Conservation (phyloP, 1,140 invertebrate species). For the Plectus sambesii region DNA sequence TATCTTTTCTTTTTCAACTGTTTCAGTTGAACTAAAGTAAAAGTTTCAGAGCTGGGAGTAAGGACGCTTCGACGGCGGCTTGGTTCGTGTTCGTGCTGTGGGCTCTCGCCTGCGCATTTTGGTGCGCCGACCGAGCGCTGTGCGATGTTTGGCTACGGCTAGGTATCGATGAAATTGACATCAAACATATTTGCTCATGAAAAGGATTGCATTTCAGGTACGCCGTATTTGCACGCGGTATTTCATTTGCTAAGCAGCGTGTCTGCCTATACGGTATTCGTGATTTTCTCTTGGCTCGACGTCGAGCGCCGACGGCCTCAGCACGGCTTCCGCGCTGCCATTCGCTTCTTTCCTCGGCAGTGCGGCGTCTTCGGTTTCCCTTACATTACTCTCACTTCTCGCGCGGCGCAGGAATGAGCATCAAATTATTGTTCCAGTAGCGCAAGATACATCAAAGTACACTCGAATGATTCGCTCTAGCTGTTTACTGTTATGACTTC, state of each 20-base stretch:
- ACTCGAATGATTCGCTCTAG: too few relatives aligned
- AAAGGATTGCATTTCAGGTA: slow-evolving; percentile 19
- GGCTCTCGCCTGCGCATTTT: slow-evolving; percentile 32
- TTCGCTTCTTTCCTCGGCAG: too few relatives aligned
- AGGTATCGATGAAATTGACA: slow-evolving; percentile 13
- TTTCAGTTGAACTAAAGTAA: background rate
- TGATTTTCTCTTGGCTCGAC: slow-evolving; percentile 43
- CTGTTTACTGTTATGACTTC: too few relatives aligned
- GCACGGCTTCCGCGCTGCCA: slow-evolving; percentile 32
- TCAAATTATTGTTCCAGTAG: too few relatives aligned
- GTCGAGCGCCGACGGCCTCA: slow-evolving; percentile 27
- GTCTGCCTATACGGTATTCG: slow-evolving; percentile 35
- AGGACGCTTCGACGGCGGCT: slow-evolving; percentile 30
- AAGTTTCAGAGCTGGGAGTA: slow-evolving; percentile 30
- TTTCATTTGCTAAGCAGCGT: slow-evolving; percentile 33
- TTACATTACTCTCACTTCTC: too few relatives aligned
- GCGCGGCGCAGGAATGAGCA: too few relatives aligned
- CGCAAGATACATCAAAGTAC: too few relatives aligned
- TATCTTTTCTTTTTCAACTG: slow-evolving; percentile 6
- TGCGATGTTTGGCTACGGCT: slow-evolving; percentile 42
- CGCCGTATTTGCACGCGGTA: slow-evolving; percentile 40
- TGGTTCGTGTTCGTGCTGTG: slow-evolving; percentile 32
- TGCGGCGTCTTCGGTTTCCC: too few relatives aligned
- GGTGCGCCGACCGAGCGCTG: slow-evolving; percentile 37
- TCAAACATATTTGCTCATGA: background rate